Base-by-base conservation (phyloP, 2,113 vertebrate species). In the Neodon shergylaensis region DNA sequence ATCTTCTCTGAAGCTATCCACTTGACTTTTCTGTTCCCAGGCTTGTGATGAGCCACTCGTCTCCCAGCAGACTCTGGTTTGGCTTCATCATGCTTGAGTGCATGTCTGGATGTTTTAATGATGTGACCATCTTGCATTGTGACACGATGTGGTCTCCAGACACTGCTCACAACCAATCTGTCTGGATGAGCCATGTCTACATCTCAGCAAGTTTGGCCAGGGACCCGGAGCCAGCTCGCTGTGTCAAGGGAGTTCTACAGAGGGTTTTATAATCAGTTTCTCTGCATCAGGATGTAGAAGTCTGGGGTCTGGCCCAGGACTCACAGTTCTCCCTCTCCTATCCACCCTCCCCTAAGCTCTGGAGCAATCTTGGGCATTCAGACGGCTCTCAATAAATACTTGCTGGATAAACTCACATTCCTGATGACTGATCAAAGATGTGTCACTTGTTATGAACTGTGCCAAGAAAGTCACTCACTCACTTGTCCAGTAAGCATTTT, bases 401-500 rank as follows among this genome's bases (percentile, higher is more conserved):
- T 76, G 84, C 88, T 84, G 95, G 94, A 85, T 91, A 95, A 97
- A 89, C 84, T 96, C 94, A 96, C 92, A 96, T 97, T 97, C 88
- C 94, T 96, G 70, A 90, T 91, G 92, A 93, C 92, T 96, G 85
- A 96, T 97, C 95, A 96, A 94, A 94, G 96, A 94, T 94, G 95
- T 95, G 95, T 96, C 97, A 97, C 94, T 96, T 90, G 42, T n/a
- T 96, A n/a, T 86, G 85, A 86, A 96, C 42, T 74, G 36, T 95
- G 96, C 97, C 97, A 98, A 97, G 81, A 96, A 96, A 97, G 95
- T 92, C 94, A 96, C 94, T 96, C 89, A 85, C 88, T 96, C 74
- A 4, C 86, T 95, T 94, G 95, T 96, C 95, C 92, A 79, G 95
- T 96, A 97, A 98, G 77, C 58, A 92, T 92, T 93, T 90, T 36